Evolutionary conservation across 2,113 vertebrate species (phyloP), one percentile per base, ranked within the genome.

Genomic region (Peromyscus polionotus): DNA sequence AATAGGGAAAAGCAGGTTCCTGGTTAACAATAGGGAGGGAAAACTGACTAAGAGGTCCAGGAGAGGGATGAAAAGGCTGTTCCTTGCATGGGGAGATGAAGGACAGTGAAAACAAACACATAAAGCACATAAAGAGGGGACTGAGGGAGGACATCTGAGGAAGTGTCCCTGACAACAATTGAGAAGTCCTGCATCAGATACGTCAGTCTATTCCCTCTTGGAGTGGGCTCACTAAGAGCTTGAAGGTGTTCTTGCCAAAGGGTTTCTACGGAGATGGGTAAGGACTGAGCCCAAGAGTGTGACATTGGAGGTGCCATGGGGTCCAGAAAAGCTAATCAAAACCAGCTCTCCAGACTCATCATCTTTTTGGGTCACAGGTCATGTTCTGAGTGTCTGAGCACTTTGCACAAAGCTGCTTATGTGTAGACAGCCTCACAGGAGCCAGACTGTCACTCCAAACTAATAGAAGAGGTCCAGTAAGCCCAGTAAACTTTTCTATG

Each of bases 71-170:
- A 48, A 7, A 51, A 75, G 61, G 45, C 17, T 31, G 24, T 73
- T 83, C 59, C 19, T 77, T 59, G 61, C 39, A 61, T 0, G 4
- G 28, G 0, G 9, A 20, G 14, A 1, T 0, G 9, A 26, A 57
- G 7, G 65, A 48, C 26, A 45, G 13, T 65, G 22, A 54, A 77
- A 70, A 28, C 1, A 26, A 63, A n/a, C 1, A 12, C n/a, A n/a
- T n/a, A n/a, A 61, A 70, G 9, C 28, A 61, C n/a, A 51, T 3
- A 10, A 28, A 42, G 3, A 12, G 39, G 24, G 39, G 5, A 31
- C 33, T 24, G 11, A 48, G 36, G 42, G n/a, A 70, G 33, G 10
- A 3, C 11, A 87, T 48, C 65, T 28, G 13, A 31, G 31, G 73
- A 86, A 87, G 45, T 0, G 1, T 1, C 33, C 17, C n/a, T 48